Conservation (phyloP, 2,797 vertebrate genomes). For the Ctenopoma kingsleyae region DNA sequence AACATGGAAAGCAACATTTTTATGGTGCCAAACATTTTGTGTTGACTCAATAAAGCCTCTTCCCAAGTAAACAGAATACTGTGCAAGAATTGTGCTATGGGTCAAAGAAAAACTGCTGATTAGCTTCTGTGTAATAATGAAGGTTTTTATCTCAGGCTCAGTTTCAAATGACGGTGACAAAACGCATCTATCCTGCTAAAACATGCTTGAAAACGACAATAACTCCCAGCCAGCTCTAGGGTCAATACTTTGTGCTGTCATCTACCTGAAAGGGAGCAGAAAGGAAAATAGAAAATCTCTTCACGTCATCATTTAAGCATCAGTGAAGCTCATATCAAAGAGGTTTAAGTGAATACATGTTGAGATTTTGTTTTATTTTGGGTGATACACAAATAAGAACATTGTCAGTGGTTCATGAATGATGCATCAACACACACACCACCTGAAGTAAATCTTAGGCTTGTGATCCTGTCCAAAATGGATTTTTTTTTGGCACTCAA, state of each 20-base stretch:
- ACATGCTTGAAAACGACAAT: conserved; percentile 35
- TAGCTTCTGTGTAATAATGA: conserved; percentile 11
- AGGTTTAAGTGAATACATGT: conserved; percentile 8
- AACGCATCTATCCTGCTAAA: conserved; percentile 3
- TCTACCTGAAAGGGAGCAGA: conserved; percentile 9
- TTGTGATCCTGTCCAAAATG: conserved; percentile 39
- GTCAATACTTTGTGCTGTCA: conserved; percentile 25
- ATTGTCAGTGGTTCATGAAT: conserved; percentile 33
- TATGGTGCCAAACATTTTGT: conserved; percentile 70
- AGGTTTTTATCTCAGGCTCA: conserved; percentile 17
- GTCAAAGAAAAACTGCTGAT: conserved; percentile 1
- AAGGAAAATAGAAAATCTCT: conserved; percentile 3
- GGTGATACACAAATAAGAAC: conserved; percentile 18
- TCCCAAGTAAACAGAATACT: conserved; percentile 26
- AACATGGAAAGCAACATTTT: conserved; percentile 62
- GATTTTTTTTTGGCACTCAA: conserved; percentile 53
- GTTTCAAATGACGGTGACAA: conserved; percentile 16
- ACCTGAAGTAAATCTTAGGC: conserved; percentile 45
- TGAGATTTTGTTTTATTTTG: conserved; percentile 17
- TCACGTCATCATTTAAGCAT: not conserved
- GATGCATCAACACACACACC: conserved; percentile 31
- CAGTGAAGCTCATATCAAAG: not conserved
- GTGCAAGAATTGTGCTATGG: conserved; percentile 3
- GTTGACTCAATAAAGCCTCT: conserved; percentile 65
- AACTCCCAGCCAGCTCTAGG: conserved; percentile 20